Evolutionary conservation across 2,113 vertebrate species (phyloP).

Genomic region (Xyliphius kryptos): DNA sequence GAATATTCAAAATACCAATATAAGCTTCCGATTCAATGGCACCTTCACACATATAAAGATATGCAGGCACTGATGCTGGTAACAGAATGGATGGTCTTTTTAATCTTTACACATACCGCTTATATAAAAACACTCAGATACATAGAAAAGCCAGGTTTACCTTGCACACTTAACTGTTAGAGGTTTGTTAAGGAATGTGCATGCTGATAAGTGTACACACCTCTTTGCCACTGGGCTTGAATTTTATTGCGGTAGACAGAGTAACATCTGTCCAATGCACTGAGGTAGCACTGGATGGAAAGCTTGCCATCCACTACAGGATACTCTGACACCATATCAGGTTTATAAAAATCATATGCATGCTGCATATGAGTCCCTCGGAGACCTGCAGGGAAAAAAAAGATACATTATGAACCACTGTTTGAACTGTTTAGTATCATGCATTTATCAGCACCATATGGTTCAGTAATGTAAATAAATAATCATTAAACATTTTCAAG

Average conservation of each 20-base stretch:
- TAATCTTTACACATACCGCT: too few species aligned
- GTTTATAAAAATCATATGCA: constrained; percentile 96
- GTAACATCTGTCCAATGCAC: constrained; percentile 91
- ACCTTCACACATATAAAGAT: too few species aligned
- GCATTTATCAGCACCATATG: too few species aligned
- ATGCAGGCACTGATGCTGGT: too few species aligned
- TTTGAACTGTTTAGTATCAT: neutral
- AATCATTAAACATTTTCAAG: too few species aligned
- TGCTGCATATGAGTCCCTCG: constrained; percentile 97
- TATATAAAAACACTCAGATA: too few species aligned
- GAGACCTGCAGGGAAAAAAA: constrained; percentile 64
- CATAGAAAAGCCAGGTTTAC: neutral
- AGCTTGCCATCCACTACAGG: constrained; percentile 93
- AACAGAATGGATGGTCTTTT: too few species aligned
- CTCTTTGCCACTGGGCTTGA: constrained; percentile 86
- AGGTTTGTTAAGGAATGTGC: neutral
- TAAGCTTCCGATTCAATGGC: too few species aligned
- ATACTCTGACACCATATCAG: constrained; percentile 93
- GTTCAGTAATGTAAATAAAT: too few species aligned
- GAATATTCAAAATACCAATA: too few species aligned
- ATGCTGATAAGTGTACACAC: constrained; percentile 50
- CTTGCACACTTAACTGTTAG: neutral
- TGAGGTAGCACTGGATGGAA: constrained; percentile 95
- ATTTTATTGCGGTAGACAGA: constrained; percentile 88
- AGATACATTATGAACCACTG: neutral